These are phyloP conservation scores for Forbesichthys papilliferus DNA, from an alignment of 2,113 vertebrate species.

Conservation along the genomic window DNA sequence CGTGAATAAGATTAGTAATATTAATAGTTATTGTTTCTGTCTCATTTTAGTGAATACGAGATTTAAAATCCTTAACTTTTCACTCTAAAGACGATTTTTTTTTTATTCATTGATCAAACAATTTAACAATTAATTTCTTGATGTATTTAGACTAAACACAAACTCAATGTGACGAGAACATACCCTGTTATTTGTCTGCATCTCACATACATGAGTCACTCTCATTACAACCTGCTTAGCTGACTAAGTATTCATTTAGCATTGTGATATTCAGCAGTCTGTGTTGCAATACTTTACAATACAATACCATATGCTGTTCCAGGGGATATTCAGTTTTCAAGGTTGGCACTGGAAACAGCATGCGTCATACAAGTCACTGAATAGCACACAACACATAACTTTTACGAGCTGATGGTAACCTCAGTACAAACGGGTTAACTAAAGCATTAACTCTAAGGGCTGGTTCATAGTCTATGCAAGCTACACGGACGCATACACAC, in stretches of 20 bases:
- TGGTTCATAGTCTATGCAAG: too few relatives aligned
- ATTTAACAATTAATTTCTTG: too few relatives aligned
- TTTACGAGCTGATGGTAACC: neutral
- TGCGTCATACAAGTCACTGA: neutral
- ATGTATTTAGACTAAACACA: conserved; percentile 63
- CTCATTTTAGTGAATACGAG: too few relatives aligned
- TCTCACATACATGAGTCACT: conserved; percentile 2
- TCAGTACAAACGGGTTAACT: too few relatives aligned
- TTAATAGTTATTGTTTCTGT: too few relatives aligned
- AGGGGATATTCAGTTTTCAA: conserved; percentile 1
- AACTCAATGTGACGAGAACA: conserved; percentile 56
- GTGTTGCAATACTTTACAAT: neutral
- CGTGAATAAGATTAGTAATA: too few relatives aligned
- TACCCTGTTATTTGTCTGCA: conserved; percentile 36
- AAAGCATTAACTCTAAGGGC: too few relatives aligned
- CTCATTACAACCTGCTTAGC: conserved; percentile 27
- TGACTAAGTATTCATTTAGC: conserved; percentile 13
- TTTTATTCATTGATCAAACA: too few relatives aligned
- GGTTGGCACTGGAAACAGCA: neutral
- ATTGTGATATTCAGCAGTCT: conserved; percentile 3
- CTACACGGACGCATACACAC: too few relatives aligned
- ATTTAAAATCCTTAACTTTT: too few relatives aligned
- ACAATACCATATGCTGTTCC: conserved; percentile 8
- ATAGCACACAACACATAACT: neutral
- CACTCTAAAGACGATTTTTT: too few relatives aligned